phyloP scores from a whole-genome alignment of 2,888 invertebrate species.

The Apotomis turbidana region DNA sequence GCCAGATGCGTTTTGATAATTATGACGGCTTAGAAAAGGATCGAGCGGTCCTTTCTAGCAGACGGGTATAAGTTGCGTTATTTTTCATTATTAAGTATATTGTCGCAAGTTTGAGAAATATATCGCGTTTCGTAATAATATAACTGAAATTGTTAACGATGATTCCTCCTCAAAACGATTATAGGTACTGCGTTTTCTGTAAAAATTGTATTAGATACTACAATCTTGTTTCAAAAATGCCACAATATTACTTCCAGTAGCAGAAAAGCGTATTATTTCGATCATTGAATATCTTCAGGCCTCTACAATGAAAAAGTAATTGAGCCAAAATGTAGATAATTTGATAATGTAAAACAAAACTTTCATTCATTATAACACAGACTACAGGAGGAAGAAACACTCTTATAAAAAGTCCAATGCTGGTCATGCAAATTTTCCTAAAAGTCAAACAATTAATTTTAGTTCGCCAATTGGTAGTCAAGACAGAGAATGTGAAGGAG shows the following conservation, averaged over 20 bases:
- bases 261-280: conserved; percentile 65
- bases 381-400: conserved; percentile 33
- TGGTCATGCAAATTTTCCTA: conserved; percentile 40
- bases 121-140: background rate
- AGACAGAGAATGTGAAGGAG: conserved; percentile 46
- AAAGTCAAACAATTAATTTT: conserved; percentile 31
- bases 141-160: no score
- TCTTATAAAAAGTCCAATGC: conserved; percentile 25
- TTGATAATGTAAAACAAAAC: conserved; percentile 55
- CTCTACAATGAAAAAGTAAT: conserved; percentile 70
- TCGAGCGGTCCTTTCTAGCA: conserved; percentile 56
- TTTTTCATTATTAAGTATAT: conserved; percentile 8
- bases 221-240: conserved; percentile 6
- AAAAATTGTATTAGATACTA: conserved; percentile 4
- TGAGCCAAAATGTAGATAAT: conserved; percentile 80
- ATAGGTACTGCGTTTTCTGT: background rate
- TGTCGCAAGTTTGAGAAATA: background rate
- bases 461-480: conserved; percentile 26
- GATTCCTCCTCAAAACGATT: no score
- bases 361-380: conserved; percentile 29
- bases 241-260: conserved; percentile 54
- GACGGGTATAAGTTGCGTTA: conserved; percentile 57
- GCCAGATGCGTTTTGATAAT: conserved; percentile 69
- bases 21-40: conserved; percentile 44
- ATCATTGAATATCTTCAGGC: conserved; percentile 62